phyloP scores from a whole-genome alignment of 2,113 vertebrate genomes.

The Rhinichthys klamathensis region DNA sequence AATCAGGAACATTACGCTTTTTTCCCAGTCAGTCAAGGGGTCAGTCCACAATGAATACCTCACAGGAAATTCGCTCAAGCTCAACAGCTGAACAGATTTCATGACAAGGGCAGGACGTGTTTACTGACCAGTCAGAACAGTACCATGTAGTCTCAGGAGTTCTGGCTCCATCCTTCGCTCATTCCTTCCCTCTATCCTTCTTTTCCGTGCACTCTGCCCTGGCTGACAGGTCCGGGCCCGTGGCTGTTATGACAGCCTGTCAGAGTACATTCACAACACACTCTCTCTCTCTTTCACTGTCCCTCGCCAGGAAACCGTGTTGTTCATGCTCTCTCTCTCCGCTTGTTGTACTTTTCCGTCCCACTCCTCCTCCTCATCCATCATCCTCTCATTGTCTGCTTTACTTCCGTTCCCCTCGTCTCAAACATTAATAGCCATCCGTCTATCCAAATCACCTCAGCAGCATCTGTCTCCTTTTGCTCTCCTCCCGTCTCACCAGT shows the following conservation, averaged over 20 bases:
- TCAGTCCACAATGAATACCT: conserved; percentile 11
- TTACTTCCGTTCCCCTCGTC: conserved; percentile 63
- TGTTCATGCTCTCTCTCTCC: conserved; percentile 51
- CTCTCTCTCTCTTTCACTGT: conserved; percentile 53
- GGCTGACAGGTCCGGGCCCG: conserved; percentile 61
- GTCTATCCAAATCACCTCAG: conserved; percentile 58
- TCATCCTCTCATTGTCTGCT: conserved; percentile 63
- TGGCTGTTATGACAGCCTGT: conserved; percentile 72
- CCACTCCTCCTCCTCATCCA: conserved; percentile 58
- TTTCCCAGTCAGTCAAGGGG: not conserved
- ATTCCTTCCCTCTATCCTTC: conserved; percentile 59
- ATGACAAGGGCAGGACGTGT: conserved; percentile 4
- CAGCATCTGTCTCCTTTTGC: conserved; percentile 59
- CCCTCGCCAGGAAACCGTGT: conserved; percentile 42
- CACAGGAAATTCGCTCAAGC: conserved; percentile 28
- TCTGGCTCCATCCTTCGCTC: conserved; percentile 59
- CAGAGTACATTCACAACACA: conserved; percentile 63
- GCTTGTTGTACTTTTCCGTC: conserved; percentile 53
- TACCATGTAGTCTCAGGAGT: conserved; percentile 9
- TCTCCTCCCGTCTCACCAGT: conserved; percentile 49
- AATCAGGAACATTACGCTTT: not conserved
- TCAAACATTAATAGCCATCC: conserved; percentile 66
- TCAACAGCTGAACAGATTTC: conserved; percentile 10
- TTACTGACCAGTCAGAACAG: conserved; percentile 34
- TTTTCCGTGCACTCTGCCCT: conserved; percentile 54